phyloP scores from a whole-genome alignment of 2,888 invertebrate genomes.

The Andrena camellia region DNA sequence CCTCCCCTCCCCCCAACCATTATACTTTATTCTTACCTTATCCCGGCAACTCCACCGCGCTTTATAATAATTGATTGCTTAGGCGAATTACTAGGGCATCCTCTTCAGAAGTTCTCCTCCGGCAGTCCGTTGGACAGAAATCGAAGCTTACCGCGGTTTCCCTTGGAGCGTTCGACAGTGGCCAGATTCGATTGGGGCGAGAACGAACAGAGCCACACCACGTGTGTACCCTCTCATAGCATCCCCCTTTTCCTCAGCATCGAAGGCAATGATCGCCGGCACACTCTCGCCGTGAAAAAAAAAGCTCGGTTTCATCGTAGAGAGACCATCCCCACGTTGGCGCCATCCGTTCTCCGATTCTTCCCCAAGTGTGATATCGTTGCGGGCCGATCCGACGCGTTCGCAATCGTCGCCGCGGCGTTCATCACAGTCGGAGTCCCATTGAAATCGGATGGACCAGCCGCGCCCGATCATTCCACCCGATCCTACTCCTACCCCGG shows the following conservation, averaged over 20 bases:
- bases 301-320: neutral
- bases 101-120: constrained; percentile 54
- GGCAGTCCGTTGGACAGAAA: neutral
- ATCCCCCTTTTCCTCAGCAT: constrained; percentile 30
- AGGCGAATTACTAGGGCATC: constrained; percentile 36
- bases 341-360: neutral
- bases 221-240: constrained; percentile 11
- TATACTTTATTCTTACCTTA: neutral
- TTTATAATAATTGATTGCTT: constrained; percentile 7
- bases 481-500: constrained; percentile 14
- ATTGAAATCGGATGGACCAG: neutral
- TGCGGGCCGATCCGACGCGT: constrained; percentile 13
- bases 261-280: constrained; percentile 17
- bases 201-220: constrained; percentile 9
- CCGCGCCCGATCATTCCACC: constrained; percentile 10
- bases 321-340: neutral
- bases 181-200: neutral
- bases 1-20: neutral
- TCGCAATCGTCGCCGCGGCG: constrained; percentile 20
- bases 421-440: neutral
- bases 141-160: constrained; percentile 17
- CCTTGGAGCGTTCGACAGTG: neutral
- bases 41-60: neutral
- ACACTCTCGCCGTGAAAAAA: constrained; percentile 13
- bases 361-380: neutral